Conservation (phyloP, 2,797 vertebrate species). For the Spinibarbus caldwelli region DNA sequence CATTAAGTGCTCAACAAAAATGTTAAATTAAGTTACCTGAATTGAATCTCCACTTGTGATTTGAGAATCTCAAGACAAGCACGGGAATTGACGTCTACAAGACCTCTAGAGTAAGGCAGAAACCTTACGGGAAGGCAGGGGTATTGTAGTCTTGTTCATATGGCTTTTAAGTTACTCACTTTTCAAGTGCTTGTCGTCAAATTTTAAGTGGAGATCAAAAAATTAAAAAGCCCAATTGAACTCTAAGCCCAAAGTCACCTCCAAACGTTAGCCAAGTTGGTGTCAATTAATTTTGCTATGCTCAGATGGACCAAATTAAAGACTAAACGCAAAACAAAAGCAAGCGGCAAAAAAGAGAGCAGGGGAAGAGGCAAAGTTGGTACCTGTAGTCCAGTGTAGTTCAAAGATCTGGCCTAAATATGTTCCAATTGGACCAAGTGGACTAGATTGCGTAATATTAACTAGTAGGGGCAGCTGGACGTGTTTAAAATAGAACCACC, state of each 20-base stretch:
- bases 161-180: slow-evolving; percentile 58
- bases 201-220: slow-evolving; percentile 23
- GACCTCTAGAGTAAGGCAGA: slow-evolving; percentile 53
- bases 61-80: slow-evolving; percentile 27
- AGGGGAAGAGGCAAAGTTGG: slow-evolving; percentile 20
- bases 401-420: slow-evolving; percentile 35
- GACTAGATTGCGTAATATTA: slow-evolving; percentile 20
- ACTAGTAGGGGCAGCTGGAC: background rate
- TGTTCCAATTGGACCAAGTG: slow-evolving; percentile 26
- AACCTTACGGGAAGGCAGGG: slow-evolving; percentile 42
- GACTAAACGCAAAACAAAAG: slow-evolving; percentile 21
- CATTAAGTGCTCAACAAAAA: slow-evolving; percentile 58
- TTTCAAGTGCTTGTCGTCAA: slow-evolving; percentile 55
- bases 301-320: slow-evolving; percentile 24
- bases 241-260: background rate
- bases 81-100: slow-evolving; percentile 18
- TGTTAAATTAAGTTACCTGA: slow-evolving; percentile 50
- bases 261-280: slow-evolving; percentile 12
- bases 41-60: slow-evolving; percentile 32
- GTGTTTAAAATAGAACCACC: slow-evolving; percentile 30
- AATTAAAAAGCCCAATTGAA: slow-evolving; percentile 24
- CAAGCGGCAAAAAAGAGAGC: slow-evolving; percentile 26
- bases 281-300: slow-evolving; percentile 12
- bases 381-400: slow-evolving; percentile 37
- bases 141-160: slow-evolving; percentile 54